Percentiles rank a stretch among this genome's conserved stretches.
Conservation (phyloP, 2,888 invertebrate species). For the Nebria salina region DNA sequence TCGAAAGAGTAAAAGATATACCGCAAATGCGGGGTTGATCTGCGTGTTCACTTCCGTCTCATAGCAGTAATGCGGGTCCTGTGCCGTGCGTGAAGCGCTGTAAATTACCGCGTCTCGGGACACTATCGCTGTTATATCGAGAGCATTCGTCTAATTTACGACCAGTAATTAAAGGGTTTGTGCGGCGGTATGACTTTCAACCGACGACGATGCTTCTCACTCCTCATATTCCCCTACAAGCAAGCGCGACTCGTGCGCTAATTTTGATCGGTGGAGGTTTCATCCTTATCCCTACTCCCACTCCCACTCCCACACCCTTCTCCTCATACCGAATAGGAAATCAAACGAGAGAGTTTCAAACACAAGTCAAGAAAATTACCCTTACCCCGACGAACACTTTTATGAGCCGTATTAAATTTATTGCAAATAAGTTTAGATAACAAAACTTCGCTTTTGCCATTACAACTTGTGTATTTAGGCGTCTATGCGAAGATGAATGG, state of each 20-base stretch:
- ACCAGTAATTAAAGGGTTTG: constrained; percentile 47
- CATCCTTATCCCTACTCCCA: neutral
- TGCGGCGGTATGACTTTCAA: constrained; percentile 19
- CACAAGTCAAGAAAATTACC: constrained; percentile 47
- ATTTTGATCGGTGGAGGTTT: constrained; percentile 40
- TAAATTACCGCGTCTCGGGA: constrained; percentile 37
- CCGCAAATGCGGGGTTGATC: neutral
- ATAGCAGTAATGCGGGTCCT: constrained; percentile 8
- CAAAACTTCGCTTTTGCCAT: constrained; percentile 32
- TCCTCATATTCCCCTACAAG: neutral
- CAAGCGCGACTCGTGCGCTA: constrained; percentile 14
- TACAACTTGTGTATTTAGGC: constrained; percentile 46
- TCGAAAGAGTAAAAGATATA: too few relatives aligned
- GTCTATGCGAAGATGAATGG: constrained; percentile 39
- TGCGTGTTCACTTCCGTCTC: constrained; percentile 11
- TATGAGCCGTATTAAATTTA: constrained; percentile 47
- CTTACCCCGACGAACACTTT: constrained; percentile 36
- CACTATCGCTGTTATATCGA: constrained; percentile 40
- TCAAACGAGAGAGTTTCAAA: constrained; percentile 37
- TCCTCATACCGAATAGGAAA: constrained; percentile 29
- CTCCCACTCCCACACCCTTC: neutral
- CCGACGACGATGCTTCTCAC: constrained; percentile 7
- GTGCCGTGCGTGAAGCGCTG: constrained; percentile 36
- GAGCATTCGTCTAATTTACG: constrained; percentile 47
- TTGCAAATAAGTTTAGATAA: constrained; percentile 48